phyloP scores from a whole-genome alignment of 2,113 vertebrate genomes.

The human (Homo sapiens) region GRCh38 chr3:178122501-178123000 shows the following conservation, averaged over 20 bases:
- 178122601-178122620: neutral
- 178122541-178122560: neutral
- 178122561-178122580: neutral
- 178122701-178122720: neutral
- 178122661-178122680: neutral
- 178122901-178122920: neutral
- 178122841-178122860: neutral
- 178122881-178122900: neutral
- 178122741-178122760: neutral
- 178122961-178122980: neutral
- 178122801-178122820: neutral
- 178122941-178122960: neutral
- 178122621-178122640: neutral
- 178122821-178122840: neutral
- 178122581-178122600: neutral
- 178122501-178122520: neutral
- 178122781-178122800: neutral
- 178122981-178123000: neutral
- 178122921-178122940: neutral
- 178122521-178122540: neutral
- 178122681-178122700: neutral
- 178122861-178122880: neutral
- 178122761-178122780: neutral
- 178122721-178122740: neutral
- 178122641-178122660: neutral